A percentile compares a stretch with the other conserved stretches of the same genome.
These are phyloP conservation scores for Chloropsis cyanopogon DNA, from an alignment of 2,113 vertebrate species.

Conservation along the genomic window DNA sequence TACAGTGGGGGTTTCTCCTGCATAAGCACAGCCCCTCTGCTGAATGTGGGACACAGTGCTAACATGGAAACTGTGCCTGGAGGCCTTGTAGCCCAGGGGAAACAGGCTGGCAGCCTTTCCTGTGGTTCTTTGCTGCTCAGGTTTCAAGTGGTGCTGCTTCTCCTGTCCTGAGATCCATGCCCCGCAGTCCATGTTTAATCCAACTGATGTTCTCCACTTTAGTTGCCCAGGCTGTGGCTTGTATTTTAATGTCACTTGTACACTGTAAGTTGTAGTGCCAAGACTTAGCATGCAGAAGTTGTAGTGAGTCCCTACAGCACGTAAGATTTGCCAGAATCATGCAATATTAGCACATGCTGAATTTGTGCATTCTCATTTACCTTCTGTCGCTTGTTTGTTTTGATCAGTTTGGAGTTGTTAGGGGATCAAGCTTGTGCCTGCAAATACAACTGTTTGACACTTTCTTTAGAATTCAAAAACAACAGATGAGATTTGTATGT, in stretches of 20 bases:
- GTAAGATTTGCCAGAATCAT: neutral
- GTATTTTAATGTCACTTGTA: neutral
- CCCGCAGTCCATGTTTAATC: neutral
- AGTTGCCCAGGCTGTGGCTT: neutral
- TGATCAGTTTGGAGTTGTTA: neutral
- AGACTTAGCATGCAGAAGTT: neutral
- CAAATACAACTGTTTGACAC: neutral
- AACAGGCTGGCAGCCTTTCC: neutral
- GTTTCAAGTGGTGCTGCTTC: neutral
- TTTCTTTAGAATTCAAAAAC: neutral
- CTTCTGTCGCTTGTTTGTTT: conserved; percentile 18
- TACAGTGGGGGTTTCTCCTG: neutral
- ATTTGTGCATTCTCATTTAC: neutral
- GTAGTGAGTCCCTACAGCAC: neutral
- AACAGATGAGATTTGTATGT: neutral
- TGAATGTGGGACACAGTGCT: neutral
- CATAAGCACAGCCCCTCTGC: neutral
- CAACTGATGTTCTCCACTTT: neutral
- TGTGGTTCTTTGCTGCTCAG: neutral
- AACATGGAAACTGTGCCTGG: neutral
- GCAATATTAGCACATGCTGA: neutral
- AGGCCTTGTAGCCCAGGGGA: neutral
- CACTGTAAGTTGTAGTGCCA: neutral
- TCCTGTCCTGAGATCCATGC: neutral
- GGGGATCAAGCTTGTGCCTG: neutral